phyloP scores from a whole-genome alignment of 53 echinoderm and acorn worm species.

The Antedon mediterranea region DNA sequence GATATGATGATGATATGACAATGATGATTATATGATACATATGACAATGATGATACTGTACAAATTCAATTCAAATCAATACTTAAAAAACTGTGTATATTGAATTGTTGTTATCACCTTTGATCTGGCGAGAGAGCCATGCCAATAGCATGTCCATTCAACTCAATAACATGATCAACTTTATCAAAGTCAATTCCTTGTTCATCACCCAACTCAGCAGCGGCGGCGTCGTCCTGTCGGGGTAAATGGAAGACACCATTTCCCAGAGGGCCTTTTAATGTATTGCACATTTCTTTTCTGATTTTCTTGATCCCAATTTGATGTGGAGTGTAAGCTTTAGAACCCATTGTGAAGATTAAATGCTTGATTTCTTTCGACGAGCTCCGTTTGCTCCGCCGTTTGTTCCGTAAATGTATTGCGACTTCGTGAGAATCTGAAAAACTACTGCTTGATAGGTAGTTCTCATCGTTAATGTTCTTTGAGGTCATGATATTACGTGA shows the following conservation, averaged over 20 bases:
- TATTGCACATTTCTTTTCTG: conserved; percentile 38
- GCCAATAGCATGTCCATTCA: conserved; percentile 65
- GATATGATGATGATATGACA: no score
- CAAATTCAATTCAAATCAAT: no score
- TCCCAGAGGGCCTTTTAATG: conserved; percentile 50
- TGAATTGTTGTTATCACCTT: conserved; percentile 27
- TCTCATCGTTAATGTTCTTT: conserved; percentile 25
- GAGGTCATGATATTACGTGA: background rate
- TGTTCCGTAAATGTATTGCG: conserved; percentile 24
- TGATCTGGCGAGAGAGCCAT: conserved; percentile 72
- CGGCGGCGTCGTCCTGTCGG: background rate
- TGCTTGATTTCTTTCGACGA: conserved; percentile 37
- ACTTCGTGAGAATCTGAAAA: conserved; percentile 53
- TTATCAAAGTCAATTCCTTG: conserved; percentile 56
- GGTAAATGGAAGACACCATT: background rate
- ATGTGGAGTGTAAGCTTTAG: conserved; percentile 63
- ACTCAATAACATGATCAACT: conserved; percentile 70
- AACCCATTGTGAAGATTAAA: conserved; percentile 58
- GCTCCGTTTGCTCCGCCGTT: conserved; percentile 21
- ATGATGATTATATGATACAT: no score
- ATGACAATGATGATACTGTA: no score
- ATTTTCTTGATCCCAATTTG: conserved; percentile 74
- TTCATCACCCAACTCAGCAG: conserved; percentile 11
- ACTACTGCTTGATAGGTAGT: conserved; percentile 51
- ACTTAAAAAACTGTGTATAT: background rate